These are phyloP conservation scores for Lithobates pipiens DNA, from an alignment of 2,797 vertebrate species.

Conservation along the genomic window DNA sequence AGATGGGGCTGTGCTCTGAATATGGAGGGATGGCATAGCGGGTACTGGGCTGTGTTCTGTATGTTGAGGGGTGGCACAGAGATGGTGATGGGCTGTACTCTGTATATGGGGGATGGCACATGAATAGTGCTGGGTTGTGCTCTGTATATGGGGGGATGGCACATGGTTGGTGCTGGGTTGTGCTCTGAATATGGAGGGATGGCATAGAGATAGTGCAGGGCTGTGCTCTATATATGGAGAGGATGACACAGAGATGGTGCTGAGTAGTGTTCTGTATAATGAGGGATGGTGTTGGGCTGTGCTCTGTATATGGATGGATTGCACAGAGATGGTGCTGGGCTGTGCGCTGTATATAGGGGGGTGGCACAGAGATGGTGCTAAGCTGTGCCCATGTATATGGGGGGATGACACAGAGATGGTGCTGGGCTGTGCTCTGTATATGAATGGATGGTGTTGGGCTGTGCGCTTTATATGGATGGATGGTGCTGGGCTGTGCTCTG, in stretches of 20 bases:
- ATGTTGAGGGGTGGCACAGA: too few species aligned
- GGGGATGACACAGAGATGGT: background rate
- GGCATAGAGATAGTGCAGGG: background rate
- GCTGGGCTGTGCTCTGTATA: background rate
- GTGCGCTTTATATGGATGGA: background rate
- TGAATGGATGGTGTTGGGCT: background rate
- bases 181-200: background rate
- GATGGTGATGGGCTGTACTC: too few species aligned
- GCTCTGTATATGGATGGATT: background rate
- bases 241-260: background rate
- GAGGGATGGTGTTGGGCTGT: background rate
- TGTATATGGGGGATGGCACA: too few species aligned
- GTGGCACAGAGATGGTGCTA: too few species aligned
- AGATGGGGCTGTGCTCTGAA: too few species aligned
- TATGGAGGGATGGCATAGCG: too few species aligned
- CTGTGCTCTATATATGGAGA: background rate
- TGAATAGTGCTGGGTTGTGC: background rate
- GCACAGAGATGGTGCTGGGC: background rate
- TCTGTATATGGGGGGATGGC: background rate
- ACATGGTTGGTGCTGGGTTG: background rate
- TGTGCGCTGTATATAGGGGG: background rate
- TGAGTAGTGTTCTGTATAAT: background rate
- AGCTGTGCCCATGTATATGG: too few species aligned
- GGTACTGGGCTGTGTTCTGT: too few species aligned
- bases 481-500: background rate